Evolutionary conservation across 2,888 invertebrate genomes (phyloP), one percentile per base, ranked within the genome.

Genomic region (Chaetoderma sp.): DNA sequence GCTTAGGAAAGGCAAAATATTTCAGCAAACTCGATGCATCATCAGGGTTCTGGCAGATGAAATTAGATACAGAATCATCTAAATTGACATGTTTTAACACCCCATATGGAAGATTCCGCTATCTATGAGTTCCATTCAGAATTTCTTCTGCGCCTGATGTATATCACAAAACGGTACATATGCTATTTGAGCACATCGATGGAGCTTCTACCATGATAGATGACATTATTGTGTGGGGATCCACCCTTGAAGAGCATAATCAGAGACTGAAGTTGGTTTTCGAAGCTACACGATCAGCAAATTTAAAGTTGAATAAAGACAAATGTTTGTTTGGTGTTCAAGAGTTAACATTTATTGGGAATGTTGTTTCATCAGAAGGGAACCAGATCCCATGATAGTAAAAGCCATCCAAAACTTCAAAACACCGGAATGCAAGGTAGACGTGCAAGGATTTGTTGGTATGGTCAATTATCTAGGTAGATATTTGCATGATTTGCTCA

Each of bases 11-110:
- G 49, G 69, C 68, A 5, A 68, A 68, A 58, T 47, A 57, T 27
- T 72, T 73, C 52, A 57, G 50, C 13, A 72, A 72, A 36, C 28
- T 70, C 21, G 73, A 73, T 55, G 73, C 72, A 0, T 64, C 61
- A 16, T 56, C 44, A 27, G 69, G 69, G 3, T 73, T 72, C 58
- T 73, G 67, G 60, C 72, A 75, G 33, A 59, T 73, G 33, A 63
- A 67, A 44, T 45, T 73, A 33, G 60, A 67, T 23, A 54, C 70
- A 36, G 33, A 55, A 10, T 65, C 63, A 23, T 65, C 67, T 10
- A 44, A 58, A 44, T 56, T 73, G 27, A 67, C 63, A 16, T 60
- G 64, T 13, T 73, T 71, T 55, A 68, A 56, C 33, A 68, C 66
- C 16, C 72, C 71, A n/a, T 70, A 56, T n/a, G 66, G 68, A 18